A percentile compares a stretch with the other conserved stretches of the same genome.
These are phyloP conservation scores for Gobionotothen gibberifrons DNA, from an alignment of 2,797 vertebrate genomes.

Conservation along the genomic window DNA sequence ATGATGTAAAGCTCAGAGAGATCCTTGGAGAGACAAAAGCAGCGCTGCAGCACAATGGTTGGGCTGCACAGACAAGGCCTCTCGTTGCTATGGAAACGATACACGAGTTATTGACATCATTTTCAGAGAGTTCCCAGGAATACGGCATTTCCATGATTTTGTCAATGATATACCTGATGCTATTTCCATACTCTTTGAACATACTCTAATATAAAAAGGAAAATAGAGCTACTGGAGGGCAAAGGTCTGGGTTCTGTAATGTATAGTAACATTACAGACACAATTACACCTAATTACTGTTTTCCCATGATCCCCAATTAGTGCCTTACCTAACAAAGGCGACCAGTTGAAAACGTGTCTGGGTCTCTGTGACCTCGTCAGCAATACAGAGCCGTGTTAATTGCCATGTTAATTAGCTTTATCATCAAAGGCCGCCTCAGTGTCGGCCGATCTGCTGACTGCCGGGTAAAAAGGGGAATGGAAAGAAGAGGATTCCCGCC, in stretches of 20 bases:
- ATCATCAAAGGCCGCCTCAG: slow-evolving; percentile 66
- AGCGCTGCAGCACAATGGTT: slow-evolving; percentile 46
- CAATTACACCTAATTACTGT: slow-evolving; percentile 45
- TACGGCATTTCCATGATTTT: slow-evolving; percentile 32
- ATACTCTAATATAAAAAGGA: neutral
- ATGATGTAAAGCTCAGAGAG: slow-evolving; percentile 58
- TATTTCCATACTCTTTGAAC: no score
- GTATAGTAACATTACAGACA: neutral
- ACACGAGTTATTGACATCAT: slow-evolving; percentile 61
- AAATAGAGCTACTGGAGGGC: neutral
- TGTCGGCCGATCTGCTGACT: slow-evolving; percentile 71
- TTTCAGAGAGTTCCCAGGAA: slow-evolving; percentile 58
- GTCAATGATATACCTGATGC: slow-evolving; percentile 8
- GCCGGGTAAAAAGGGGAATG: slow-evolving; percentile 34
- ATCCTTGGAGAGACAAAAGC: slow-evolving; percentile 41
- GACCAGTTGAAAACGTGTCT: neutral
- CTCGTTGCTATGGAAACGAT: slow-evolving; percentile 68
- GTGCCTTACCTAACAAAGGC: neutral
- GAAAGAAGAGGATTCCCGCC: slow-evolving; percentile 38
- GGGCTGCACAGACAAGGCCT: slow-evolving; percentile 46
- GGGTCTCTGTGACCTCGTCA: slow-evolving; percentile 56
- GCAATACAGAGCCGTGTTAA: slow-evolving; percentile 71
- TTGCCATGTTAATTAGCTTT: slow-evolving; percentile 79
- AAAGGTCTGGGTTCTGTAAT: neutral
- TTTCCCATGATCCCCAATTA: slow-evolving; percentile 18